phyloP scores from a whole-genome alignment of 2,888 invertebrate genomes.

The Galerucella calmariensis region DNA sequence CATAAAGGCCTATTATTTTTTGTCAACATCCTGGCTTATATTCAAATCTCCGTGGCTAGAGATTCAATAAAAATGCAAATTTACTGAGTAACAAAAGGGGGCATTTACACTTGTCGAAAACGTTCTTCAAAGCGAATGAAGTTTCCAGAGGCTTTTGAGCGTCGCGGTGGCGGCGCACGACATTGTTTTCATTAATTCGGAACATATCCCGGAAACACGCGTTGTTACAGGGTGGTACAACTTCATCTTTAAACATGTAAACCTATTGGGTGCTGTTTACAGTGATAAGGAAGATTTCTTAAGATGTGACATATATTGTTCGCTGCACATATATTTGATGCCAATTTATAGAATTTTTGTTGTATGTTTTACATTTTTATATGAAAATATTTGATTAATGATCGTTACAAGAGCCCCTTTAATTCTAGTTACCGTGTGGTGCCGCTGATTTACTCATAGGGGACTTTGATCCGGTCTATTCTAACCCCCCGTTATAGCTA shows the following conservation, averaged over 20 bases:
- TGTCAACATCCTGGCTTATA: constrained; percentile 67
- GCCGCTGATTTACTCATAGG: constrained; percentile 65
- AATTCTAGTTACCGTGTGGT: neutral
- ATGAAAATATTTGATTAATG: neutral
- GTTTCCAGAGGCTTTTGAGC: constrained; percentile 33
- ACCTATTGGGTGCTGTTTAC: no score
- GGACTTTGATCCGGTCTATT: constrained; percentile 63
- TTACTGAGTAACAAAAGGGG: constrained; percentile 70
- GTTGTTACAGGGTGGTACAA: constrained; percentile 53
- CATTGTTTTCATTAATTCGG: constrained; percentile 63
- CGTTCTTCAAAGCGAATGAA: constrained; percentile 53
- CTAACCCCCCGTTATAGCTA: constrained; percentile 61
- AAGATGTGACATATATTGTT: no score
- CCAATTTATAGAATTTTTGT: no score
- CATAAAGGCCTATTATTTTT: constrained; percentile 77
- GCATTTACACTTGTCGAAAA: constrained; percentile 65
- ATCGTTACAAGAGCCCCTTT: neutral
- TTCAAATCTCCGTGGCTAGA: constrained; percentile 65
- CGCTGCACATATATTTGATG: no score
- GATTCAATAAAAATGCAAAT: constrained; percentile 70
- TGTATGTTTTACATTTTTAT: no score
- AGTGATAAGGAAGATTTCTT: no score
- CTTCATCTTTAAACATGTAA: no score
- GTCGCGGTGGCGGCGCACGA: constrained; percentile 32
- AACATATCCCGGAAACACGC: constrained; percentile 63